These are phyloP conservation scores for Helicolenus hilgendorfi DNA, from an alignment of 2,797 vertebrate genomes.

Conservation along the genomic window DNA sequence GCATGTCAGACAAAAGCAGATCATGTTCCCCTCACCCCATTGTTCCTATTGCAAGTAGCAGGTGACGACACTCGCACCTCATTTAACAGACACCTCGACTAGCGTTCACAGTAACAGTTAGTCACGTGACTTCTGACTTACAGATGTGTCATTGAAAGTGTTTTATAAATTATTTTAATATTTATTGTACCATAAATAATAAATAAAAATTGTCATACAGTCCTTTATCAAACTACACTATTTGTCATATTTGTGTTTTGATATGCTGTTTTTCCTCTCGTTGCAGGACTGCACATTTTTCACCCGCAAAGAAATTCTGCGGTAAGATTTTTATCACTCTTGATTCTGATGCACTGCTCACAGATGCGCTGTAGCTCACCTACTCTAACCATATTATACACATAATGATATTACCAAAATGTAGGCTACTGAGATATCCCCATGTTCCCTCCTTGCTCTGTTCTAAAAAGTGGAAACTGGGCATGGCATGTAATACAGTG, in stretches of 20 bases:
- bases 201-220: too few species aligned
- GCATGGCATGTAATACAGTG: neutral
- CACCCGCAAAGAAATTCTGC: constrained; percentile 98
- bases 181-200: neutral
- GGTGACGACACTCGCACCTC: constrained; percentile 58
- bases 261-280: constrained; percentile 47
- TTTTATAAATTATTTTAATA: neutral
- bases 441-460: neutral
- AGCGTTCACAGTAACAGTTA: constrained; percentile 14
- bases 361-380: neutral
- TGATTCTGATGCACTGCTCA: neutral
- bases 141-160: constrained; percentile 14
- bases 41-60: constrained; percentile 38
- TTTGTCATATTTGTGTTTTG: neutral
- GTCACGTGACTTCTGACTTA: constrained; percentile 31
- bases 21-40: constrained; percentile 67
- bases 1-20: constrained; percentile 67
- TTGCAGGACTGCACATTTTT: constrained; percentile 98
- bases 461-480: neutral
- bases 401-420: neutral
- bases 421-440: neutral
- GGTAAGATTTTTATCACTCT: constrained; percentile 87
- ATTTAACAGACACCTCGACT: constrained; percentile 29
- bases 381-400: neutral
- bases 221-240: neutral